Evolutionary conservation across 2,888 invertebrate species (phyloP).

Genomic region (Palloptera scutellata): DNA sequence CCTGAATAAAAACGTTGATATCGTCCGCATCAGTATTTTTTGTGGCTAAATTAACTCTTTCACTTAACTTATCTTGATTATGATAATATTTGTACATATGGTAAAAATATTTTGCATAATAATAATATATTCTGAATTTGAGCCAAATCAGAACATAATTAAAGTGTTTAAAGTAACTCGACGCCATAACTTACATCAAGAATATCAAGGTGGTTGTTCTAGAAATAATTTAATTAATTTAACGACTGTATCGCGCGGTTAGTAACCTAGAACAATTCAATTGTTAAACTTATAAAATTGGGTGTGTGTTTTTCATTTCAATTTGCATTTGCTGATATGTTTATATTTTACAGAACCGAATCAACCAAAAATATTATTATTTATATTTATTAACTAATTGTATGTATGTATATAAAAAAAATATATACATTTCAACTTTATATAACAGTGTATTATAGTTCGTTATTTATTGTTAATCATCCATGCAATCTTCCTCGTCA

Average conservation of each 20-base stretch:
- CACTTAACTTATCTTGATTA: too few species aligned
- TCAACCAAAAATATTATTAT: too few species aligned
- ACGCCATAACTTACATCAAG: slow-evolving; percentile 85
- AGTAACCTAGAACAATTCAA: too few species aligned
- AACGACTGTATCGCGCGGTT: slow-evolving; percentile 65
- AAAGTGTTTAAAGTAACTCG: slow-evolving; percentile 78
- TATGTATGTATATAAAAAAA: background rate
- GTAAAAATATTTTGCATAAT: slow-evolving; percentile 78
- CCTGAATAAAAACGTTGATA: too few species aligned
- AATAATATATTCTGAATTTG: too few species aligned
- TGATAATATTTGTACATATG: too few species aligned
- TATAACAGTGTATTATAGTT: background rate
- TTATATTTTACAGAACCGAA: too few species aligned
- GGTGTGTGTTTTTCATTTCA: background rate
- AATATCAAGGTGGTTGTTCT: slow-evolving; percentile 90
- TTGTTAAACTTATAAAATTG: background rate
- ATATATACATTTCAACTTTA: background rate
- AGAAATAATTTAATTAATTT: slow-evolving; percentile 92
- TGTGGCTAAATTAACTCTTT: too few species aligned
- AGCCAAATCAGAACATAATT: slow-evolving; percentile 72
- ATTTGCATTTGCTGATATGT: too few species aligned
- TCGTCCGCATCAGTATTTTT: too few species aligned
- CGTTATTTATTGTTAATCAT: slow-evolving; percentile 27
- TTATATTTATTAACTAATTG: background rate
- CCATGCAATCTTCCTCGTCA: slow-evolving; percentile 39